These are phyloP conservation scores for Crenuchus spilurus DNA, from an alignment of 2,797 vertebrate species.

Conservation along the genomic window DNA sequence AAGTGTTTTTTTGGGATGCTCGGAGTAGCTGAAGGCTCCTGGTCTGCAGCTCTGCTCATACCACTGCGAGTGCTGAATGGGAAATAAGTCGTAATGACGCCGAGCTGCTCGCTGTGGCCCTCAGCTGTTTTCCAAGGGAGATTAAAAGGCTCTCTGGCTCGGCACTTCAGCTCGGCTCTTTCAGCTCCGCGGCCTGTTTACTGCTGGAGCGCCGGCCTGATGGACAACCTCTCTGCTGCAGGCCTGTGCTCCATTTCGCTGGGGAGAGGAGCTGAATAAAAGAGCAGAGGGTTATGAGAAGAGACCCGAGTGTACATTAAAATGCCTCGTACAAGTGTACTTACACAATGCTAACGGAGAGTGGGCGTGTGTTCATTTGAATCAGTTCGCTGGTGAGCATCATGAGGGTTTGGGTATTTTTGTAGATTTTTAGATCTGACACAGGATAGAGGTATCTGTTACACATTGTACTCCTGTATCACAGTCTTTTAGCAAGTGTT, in stretches of 20 bases:
- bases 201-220: slow-evolving; percentile 9
- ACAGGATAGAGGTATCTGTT: no score
- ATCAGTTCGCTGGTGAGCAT: slow-evolving; percentile 10
- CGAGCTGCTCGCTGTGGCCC: slow-evolving; percentile 38
- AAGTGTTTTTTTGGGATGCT: no score
- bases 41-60: slow-evolving; percentile 22
- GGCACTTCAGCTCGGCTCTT: slow-evolving; percentile 5
- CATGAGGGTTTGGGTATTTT: background rate
- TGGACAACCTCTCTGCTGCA: slow-evolving; percentile 4
- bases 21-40: slow-evolving; percentile 35
- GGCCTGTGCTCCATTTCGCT: slow-evolving; percentile 27
- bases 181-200: slow-evolving; percentile 14
- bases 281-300: slow-evolving; percentile 23
- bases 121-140: slow-evolving; percentile 40
- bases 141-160: slow-evolving; percentile 38
- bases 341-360: slow-evolving; percentile 24
- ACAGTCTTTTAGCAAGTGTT: no score
- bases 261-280: slow-evolving; percentile 32
- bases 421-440: no score
- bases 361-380: background rate
- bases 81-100: slow-evolving; percentile 43
- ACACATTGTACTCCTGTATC: no score
- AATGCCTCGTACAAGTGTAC: slow-evolving; percentile 29
- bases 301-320: slow-evolving; percentile 28
- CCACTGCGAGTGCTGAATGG: slow-evolving; percentile 38